Evolutionary conservation across 1,140 invertebrate genomes (phyloP).

Genomic region (Trichonephila inaurata): DNA sequence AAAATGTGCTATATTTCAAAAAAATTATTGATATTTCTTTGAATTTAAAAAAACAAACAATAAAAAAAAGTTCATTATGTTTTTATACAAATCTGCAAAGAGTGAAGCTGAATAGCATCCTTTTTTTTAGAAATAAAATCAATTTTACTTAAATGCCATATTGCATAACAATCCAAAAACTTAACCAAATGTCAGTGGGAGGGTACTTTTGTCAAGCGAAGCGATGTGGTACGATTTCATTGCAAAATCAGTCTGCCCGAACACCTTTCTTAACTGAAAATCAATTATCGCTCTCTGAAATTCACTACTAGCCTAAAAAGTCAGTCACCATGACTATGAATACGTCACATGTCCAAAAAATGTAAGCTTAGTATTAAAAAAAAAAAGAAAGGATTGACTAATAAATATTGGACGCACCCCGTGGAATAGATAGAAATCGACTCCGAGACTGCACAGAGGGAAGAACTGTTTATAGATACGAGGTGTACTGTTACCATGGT

Average conservation of each 20-base stretch:
- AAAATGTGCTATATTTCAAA: no score
- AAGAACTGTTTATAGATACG: slow-evolving; percentile 8
- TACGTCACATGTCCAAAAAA: slow-evolving; percentile 6
- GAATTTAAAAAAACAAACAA: no score
- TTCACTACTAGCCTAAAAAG: slow-evolving; percentile 33
- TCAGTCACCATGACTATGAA: slow-evolving; percentile 34
- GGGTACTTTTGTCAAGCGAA: background rate
- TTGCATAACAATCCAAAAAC: no score
- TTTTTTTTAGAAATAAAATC: no score
- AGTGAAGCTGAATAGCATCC: no score
- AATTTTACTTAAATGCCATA: no score
- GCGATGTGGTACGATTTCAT: background rate
- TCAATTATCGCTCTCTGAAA: slow-evolving; percentile 18
- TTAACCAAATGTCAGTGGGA: background rate
- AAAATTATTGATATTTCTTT: no score
- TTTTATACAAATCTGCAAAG: no score
- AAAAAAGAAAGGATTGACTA: background rate
- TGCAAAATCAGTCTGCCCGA: background rate
- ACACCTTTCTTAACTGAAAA: background rate
- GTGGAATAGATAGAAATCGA: background rate
- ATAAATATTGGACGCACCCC: background rate
- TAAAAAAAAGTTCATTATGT: no score
- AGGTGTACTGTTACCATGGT: background rate
- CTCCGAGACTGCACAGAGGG: background rate
- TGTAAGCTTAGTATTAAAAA: background rate